Evolutionary conservation across 2,888 invertebrate genomes (phyloP).

Genomic region (Hypsopygia costalis): DNA sequence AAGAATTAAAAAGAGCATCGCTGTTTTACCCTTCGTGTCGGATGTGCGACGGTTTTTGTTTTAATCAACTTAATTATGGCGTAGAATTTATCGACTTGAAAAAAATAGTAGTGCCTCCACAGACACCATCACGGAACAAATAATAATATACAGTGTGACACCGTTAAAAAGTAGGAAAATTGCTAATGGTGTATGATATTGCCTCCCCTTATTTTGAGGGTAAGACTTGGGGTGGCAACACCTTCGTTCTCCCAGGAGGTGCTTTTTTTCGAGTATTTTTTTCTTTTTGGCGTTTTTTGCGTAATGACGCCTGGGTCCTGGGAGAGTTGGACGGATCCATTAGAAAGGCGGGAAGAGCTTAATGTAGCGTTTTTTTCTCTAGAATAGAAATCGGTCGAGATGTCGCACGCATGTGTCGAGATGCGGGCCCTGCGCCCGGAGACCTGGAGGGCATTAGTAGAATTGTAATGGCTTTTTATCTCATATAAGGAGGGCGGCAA

Average conservation of each 20-base stretch:
- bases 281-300: slow-evolving; percentile 61
- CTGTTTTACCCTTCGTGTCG: slow-evolving; percentile 23
- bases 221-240: slow-evolving; percentile 75
- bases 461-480: slow-evolving; percentile 53
- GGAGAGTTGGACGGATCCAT: slow-evolving; percentile 77
- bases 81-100: slow-evolving; percentile 1
- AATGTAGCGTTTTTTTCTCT: slow-evolving; percentile 65
- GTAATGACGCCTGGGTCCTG: slow-evolving; percentile 76
- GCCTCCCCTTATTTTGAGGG: slow-evolving; percentile 75
- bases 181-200: slow-evolving; percentile 82
- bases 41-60: slow-evolving; percentile 15
- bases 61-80: slow-evolving; percentile 10
- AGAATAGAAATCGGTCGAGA: slow-evolving; percentile 50
- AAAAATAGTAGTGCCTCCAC: neutral
- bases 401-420: slow-evolving; percentile 58
- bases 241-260: slow-evolving; percentile 75
- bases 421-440: slow-evolving; percentile 6
- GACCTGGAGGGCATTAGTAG: slow-evolving; percentile 45
- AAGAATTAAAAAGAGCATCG: slow-evolving; percentile 55
- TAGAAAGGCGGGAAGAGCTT: slow-evolving; percentile 75
- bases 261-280: slow-evolving; percentile 57
- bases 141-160: slow-evolving; percentile 69
- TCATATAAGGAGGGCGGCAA: slow-evolving; percentile 24
- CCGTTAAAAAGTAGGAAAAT: slow-evolving; percentile 79
- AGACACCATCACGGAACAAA: slow-evolving; percentile 23